Percentiles rank a stretch among this genome's conserved stretches.
Evolutionary conservation across 1,140 invertebrate species (phyloP).

Genomic region (Caenorhabditis inopinata): DNA sequence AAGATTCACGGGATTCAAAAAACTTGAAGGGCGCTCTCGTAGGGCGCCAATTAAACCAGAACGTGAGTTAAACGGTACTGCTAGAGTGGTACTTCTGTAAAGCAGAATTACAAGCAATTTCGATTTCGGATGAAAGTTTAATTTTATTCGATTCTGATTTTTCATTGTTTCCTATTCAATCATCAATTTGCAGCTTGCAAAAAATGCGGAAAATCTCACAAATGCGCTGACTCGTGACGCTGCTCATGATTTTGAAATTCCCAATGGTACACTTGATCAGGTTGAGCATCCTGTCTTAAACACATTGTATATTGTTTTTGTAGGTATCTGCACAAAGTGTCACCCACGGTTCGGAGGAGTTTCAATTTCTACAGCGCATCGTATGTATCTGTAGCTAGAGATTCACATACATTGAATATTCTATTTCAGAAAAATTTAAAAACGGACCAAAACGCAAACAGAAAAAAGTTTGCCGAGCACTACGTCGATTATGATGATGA

Average conservation of each 20-base stretch:
- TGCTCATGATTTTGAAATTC: neutral
- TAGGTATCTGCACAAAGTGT: slow-evolving; percentile 6
- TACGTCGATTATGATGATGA: neutral
- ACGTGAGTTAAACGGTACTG: too few relatives aligned
- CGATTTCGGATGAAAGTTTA: too few relatives aligned
- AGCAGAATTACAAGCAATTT: too few relatives aligned
- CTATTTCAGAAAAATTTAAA: neutral
- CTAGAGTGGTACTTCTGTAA: too few relatives aligned
- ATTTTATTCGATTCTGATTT: too few relatives aligned
- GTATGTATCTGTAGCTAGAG: neutral
- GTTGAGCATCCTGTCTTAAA: neutral
- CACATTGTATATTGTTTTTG: neutral
- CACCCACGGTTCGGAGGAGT: neutral
- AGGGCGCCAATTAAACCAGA: slow-evolving; percentile 1
- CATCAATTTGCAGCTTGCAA: neutral
- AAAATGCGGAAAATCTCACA: slow-evolving; percentile 30
- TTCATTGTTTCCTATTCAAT: neutral
- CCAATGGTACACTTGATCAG: neutral
- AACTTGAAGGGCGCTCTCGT: slow-evolving; percentile 23
- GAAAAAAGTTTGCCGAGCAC: neutral
- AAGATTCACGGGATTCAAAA: slow-evolving; percentile 24
- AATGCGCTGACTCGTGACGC: neutral
- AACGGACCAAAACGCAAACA: neutral
- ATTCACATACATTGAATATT: neutral
- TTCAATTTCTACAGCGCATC: neutral